Evolutionary conservation across 2,888 invertebrate species (phyloP).

Genomic region (Priocnemis perturbator): DNA sequence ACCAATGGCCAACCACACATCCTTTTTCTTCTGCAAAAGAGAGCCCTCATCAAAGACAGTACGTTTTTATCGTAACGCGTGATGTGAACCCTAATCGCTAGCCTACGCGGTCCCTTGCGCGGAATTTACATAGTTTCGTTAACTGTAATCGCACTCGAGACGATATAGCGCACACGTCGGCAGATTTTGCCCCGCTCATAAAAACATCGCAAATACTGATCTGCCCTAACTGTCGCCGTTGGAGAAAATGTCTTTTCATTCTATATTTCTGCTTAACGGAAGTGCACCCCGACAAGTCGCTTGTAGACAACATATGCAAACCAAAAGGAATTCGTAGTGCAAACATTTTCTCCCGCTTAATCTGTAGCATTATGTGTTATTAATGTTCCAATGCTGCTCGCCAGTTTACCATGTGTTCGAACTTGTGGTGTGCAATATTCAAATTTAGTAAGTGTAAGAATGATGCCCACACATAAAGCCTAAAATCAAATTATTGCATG

Average conservation of each 20-base stretch:
- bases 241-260: too few species aligned
- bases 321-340: not conserved
- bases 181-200: too few species aligned
- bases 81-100: slow-evolving; percentile 67
- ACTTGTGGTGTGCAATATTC: slow-evolving; percentile 6
- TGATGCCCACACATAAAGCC: too few species aligned
- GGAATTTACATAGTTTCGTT: too few species aligned
- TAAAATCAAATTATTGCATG: too few species aligned
- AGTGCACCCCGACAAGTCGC: too few species aligned
- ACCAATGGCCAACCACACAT: slow-evolving; percentile 75
- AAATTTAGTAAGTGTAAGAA: slow-evolving; percentile 1
- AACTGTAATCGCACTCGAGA: too few species aligned
- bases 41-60: slow-evolving; percentile 75
- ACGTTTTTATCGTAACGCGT: slow-evolving; percentile 70
- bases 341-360: slow-evolving; percentile 3
- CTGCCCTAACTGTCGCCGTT: too few species aligned
- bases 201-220: too few species aligned
- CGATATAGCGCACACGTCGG: too few species aligned
- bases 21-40: slow-evolving; percentile 75
- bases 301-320: too few species aligned
- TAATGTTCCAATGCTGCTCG: slow-evolving; percentile 34
- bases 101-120: slow-evolving; percentile 44
- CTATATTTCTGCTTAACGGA: too few species aligned
- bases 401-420: slow-evolving; percentile 52
- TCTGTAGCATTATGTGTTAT: not conserved